A percentile compares a stretch with the other conserved stretches of the same genome.
Evolutionary conservation across 2,888 invertebrate genomes (phyloP).

Genomic region (Leptarthrus brevirostris): DNA sequence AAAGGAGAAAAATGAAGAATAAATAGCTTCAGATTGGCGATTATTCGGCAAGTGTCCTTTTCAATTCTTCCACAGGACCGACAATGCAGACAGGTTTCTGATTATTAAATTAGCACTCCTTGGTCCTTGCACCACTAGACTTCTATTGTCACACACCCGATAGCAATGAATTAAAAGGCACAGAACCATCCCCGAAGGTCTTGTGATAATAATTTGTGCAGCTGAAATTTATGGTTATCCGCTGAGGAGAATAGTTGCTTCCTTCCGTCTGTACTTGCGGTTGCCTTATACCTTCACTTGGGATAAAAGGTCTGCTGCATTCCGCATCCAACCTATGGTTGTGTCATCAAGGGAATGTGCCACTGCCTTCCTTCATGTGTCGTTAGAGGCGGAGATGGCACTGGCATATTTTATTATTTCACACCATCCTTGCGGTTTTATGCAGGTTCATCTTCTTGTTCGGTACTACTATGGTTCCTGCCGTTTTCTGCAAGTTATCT

Average conservation of each 20-base stretch:
- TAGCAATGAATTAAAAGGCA: slow-evolving; percentile 41
- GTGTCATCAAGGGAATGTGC: not conserved
- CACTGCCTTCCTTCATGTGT: slow-evolving; percentile 8
- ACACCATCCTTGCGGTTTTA: slow-evolving; percentile 22
- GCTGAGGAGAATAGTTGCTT: slow-evolving; percentile 33
- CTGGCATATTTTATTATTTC: slow-evolving; percentile 38
- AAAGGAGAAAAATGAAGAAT: slow-evolving; percentile 11
- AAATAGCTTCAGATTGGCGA: slow-evolving; percentile 17
- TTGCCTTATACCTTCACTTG: not conserved
- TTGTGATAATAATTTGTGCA: slow-evolving; percentile 21
- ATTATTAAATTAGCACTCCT: slow-evolving; percentile 37
- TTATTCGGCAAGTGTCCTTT: not conserved
- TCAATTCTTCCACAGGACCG: slow-evolving; percentile 12
- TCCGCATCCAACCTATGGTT: slow-evolving; percentile 6
- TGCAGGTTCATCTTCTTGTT: slow-evolving; percentile 16
- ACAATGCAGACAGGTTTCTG: not conserved
- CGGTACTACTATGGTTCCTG: not conserved
- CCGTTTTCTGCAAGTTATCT: slow-evolving; percentile 5
- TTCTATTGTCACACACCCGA: slow-evolving; percentile 25
- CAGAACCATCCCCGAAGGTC: not conserved
- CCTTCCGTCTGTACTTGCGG: slow-evolving; percentile 28
- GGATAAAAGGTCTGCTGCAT: not conserved
- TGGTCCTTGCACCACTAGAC: slow-evolving; percentile 12
- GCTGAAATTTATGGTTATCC: slow-evolving; percentile 41
- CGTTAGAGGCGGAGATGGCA: slow-evolving; percentile 26